Evolutionary conservation across 2,113 vertebrate genomes (phyloP), one percentile per base, ranked within the genome.

Genomic region (Cercocebus atys): DNA sequence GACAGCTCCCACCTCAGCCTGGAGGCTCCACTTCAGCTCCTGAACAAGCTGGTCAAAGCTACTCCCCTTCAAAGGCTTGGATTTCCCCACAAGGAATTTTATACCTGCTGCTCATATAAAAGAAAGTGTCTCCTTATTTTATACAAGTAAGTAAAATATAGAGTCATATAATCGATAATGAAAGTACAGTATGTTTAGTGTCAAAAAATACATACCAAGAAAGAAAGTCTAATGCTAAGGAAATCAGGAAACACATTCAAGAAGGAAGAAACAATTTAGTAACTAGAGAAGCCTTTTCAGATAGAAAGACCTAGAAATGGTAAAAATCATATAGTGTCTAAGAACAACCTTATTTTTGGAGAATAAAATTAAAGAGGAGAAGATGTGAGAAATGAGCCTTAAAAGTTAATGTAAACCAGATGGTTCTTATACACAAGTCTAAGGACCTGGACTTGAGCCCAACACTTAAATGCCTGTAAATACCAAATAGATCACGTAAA

Each of bases 291-390:
- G 22, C 50, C 10, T 64, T 85, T 95, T 73, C 73, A 89, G 76
- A 85, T 6, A 27, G 83, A 55, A 96, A 75, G 45, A 6, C 35
- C 45, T 79, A 13, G 50, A 66, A 87, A 87, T 82, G 32, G 76
- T 68, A 66, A 96, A 80, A 79, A 73, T n/a, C 52, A 89, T 25
- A 35, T n/a, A 35, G 14, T 17, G 18, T 70, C 66, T 93, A 85
- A 30, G 6, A 72, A 30, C 14, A 55, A 91, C 32, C 20, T 66
- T 80, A 89, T 72, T 95, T 93, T 80, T 66, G 38, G 57, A 83
- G 59, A n/a, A 57, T 73, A 52, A 90, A 96, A 64, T 82, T 66
- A 55, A 93, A 94, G 45, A 87, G 75, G 61, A 87, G 78, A 90
- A 87, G 78, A 93, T 78, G 45, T 88, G 80, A 93, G 75, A 96